Percentiles rank a stretch among this genome's conserved stretches.
Evolutionary conservation across 2,113 vertebrate species (phyloP).

Genomic region (Prolemur simus): DNA sequence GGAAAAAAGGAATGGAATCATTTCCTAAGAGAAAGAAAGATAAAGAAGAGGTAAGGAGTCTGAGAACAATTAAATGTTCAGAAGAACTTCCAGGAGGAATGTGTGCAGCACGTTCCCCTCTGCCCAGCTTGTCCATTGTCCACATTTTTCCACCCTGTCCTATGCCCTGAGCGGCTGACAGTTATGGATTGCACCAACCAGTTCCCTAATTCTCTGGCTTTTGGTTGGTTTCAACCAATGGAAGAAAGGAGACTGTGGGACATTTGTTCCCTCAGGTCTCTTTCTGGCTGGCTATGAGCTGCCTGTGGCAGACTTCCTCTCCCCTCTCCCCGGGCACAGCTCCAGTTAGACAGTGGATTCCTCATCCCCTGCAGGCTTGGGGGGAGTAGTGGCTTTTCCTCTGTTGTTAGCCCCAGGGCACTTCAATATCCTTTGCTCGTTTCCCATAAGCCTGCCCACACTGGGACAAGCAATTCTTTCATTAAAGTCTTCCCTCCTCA

Average conservation of each 20-base stretch:
- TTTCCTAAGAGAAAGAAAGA: not conserved
- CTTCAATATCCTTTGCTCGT: not conserved
- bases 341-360: not conserved
- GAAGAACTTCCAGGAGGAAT: not conserved
- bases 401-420: not conserved
- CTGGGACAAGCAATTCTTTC: not conserved
- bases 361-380: not conserved
- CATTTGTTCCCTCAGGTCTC: not conserved
- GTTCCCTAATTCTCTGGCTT: not conserved
- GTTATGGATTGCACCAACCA: not conserved
- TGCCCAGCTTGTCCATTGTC: not conserved
- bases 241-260: not conserved
- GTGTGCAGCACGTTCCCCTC: not conserved
- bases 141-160: not conserved
- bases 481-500: not conserved
- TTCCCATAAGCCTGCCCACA: not conserved
- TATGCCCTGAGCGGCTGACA: not conserved
- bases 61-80: not conserved
- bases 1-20: not conserved
- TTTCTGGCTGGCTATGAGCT: not conserved
- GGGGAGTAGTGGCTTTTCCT: not conserved
- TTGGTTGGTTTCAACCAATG: not conserved
- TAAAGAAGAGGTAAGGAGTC: not conserved
- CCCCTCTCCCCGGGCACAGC: not conserved
- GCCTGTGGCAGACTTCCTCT: not conserved